phyloP scores from a whole-genome alignment of 35 echinoderm and acorn worm genomes.

The Ophiothrix spiculata region DNA sequence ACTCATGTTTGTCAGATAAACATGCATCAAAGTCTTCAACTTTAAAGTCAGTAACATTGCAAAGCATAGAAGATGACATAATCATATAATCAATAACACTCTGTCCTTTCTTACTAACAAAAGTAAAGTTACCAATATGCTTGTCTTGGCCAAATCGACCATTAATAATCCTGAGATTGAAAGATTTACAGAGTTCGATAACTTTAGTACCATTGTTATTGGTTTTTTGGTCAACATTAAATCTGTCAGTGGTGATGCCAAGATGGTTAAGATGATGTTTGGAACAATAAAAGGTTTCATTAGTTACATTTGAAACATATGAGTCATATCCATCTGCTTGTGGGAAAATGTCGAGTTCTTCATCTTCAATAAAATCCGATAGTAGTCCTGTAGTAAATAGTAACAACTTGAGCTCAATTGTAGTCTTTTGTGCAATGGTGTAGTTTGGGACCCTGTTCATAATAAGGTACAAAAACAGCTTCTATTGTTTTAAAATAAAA shows the following conservation, averaged over 20 bases:
- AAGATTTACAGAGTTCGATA: conserved; percentile 24
- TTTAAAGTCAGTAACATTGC: not conserved
- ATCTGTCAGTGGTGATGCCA: not conserved
- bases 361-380: too few species aligned
- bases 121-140: not conserved
- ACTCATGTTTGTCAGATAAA: not conserved
- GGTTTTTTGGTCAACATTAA: not conserved
- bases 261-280: not conserved
- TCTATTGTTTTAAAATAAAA: too few species aligned
- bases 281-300: too few species aligned
- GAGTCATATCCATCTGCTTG: too few species aligned
- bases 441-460: too few species aligned
- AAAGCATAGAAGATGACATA: not conserved
- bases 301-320: too few species aligned
- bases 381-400: too few species aligned
- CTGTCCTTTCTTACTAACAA: not conserved
- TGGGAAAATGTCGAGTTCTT: too few species aligned
- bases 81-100: conserved; percentile 1
- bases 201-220: conserved; percentile 37
- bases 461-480: too few species aligned
- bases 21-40: not conserved
- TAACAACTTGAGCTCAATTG: too few species aligned
- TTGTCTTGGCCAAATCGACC: not conserved
- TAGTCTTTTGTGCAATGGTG: too few species aligned
- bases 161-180: not conserved